phyloP scores from a whole-genome alignment of 2,888 invertebrate species.

The Neoaliturus tenellus region DNA sequence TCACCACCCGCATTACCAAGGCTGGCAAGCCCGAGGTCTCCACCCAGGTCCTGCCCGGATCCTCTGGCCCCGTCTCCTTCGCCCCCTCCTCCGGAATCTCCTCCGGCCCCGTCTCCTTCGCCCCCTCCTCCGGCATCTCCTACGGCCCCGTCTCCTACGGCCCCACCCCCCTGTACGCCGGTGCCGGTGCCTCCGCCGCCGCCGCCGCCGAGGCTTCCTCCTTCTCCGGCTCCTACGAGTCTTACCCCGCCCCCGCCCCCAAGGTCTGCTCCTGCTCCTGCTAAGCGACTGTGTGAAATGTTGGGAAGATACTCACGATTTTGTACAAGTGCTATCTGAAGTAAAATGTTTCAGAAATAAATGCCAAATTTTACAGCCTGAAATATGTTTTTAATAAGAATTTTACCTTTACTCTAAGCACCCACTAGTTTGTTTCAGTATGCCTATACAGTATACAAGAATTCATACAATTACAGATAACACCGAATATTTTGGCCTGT shows the following conservation, averaged over 20 bases:
- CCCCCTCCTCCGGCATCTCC: background rate
- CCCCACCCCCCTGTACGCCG: background rate
- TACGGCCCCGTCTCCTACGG: background rate
- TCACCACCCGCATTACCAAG: conserved; percentile 62
- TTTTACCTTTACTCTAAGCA: background rate
- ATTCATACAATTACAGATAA: too few species aligned
- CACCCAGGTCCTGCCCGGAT: conserved; percentile 50
- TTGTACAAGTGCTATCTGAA: background rate
- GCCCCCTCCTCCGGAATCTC: background rate
- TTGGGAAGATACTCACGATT: background rate
- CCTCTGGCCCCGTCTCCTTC: background rate
- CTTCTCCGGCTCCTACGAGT: background rate
- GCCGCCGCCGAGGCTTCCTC: conserved; percentile 22
- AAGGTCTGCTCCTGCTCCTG: conserved; percentile 8
- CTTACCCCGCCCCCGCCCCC: background rate
- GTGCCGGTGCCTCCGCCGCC: background rate
- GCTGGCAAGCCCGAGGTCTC: conserved; percentile 58
- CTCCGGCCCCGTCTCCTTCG: background rate
- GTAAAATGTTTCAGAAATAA: background rate
- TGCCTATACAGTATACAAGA: too few species aligned
- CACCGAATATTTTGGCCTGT: too few species aligned
- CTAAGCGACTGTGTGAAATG: background rate
- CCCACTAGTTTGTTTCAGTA: too few species aligned
- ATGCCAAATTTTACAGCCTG: background rate
- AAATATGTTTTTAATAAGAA: background rate